Percentiles rank a stretch among this genome's conserved stretches.
phyloP scores from a whole-genome alignment of 2,888 invertebrate species.

The Craniophora ligustri region DNA sequence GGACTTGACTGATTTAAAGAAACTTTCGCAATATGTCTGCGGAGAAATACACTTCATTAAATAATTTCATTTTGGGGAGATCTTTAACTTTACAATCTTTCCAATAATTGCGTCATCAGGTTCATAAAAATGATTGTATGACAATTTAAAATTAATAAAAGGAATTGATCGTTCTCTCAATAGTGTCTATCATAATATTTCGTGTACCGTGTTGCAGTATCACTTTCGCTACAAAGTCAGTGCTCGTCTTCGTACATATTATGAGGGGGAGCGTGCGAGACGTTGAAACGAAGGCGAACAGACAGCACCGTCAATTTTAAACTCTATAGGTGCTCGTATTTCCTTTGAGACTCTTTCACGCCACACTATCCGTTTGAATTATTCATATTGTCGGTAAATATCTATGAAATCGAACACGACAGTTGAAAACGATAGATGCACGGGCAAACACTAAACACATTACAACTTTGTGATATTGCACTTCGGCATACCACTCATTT shows the following conservation, averaged over 20 bases:
- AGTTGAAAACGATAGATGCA: slow-evolving; percentile 63
- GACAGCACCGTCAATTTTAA: slow-evolving; percentile 75
- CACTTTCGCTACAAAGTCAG: slow-evolving; percentile 12
- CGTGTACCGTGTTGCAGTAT: slow-evolving; percentile 6
- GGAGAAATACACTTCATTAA: slow-evolving; percentile 25
- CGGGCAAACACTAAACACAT: slow-evolving; percentile 25
- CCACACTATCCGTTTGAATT: slow-evolving; percentile 78
- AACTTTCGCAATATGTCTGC: slow-evolving; percentile 42
- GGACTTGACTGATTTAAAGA: slow-evolving; percentile 58
- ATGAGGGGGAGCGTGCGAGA: slow-evolving; percentile 26
- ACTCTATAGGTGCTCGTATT: slow-evolving; percentile 77
- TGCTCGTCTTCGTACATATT: slow-evolving; percentile 22
- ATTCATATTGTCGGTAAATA: slow-evolving; percentile 80
- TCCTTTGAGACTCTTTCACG: slow-evolving; percentile 82
- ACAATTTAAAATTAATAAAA: background rate
- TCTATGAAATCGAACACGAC: slow-evolving; percentile 75
- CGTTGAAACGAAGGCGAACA: slow-evolving; percentile 45
- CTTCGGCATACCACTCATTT: slow-evolving; percentile 6
- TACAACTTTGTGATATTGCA: slow-evolving; percentile 1
- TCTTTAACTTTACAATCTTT: background rate
- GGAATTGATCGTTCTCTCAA: background rate
- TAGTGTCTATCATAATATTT: slow-evolving; percentile 5
- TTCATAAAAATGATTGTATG: background rate
- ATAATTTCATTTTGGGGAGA: slow-evolving; percentile 6
- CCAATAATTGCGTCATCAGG: background rate